Evolutionary conservation across 2,113 vertebrate species (phyloP).

Genomic region (Orthonyx spaldingii): DNA sequence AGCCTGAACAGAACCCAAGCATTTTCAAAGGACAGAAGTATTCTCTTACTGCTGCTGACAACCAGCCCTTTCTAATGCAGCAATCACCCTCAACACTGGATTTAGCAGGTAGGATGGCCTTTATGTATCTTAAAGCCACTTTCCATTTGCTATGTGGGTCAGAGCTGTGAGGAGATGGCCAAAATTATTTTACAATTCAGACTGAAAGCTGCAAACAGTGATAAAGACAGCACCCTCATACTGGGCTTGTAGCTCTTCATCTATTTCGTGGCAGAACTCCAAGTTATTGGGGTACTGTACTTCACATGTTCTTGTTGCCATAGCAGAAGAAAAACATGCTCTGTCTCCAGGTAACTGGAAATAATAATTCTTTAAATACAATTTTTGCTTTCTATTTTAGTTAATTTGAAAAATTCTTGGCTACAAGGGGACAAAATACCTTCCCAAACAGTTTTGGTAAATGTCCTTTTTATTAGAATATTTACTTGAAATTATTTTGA

Average conservation of each 20-base stretch:
- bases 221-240: not conserved
- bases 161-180: not conserved
- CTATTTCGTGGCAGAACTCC: conserved; percentile 58
- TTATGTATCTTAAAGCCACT: not conserved
- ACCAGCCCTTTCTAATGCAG: not conserved
- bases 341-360: conserved; percentile 65
- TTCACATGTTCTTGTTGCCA: conserved; percentile 56
- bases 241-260: conserved; percentile 25
- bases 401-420: conserved; percentile 49
- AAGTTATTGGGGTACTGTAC: conserved; percentile 47
- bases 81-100: not conserved
- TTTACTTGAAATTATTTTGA: not conserved
- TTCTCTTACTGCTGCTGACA: not conserved
- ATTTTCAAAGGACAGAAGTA: not conserved
- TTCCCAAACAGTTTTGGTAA: conserved; percentile 33
- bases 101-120: not conserved
- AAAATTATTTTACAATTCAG: not conserved
- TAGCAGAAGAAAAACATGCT: conserved; percentile 66
- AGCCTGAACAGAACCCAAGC: not conserved
- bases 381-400: conserved; percentile 49
- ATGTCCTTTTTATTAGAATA: not conserved
- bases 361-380: conserved; percentile 56
- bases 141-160: not conserved
- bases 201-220: not conserved
- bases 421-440: not conserved